phyloP scores from a whole-genome alignment of 2,797 vertebrate species.

The Vultur gryphus region DNA sequence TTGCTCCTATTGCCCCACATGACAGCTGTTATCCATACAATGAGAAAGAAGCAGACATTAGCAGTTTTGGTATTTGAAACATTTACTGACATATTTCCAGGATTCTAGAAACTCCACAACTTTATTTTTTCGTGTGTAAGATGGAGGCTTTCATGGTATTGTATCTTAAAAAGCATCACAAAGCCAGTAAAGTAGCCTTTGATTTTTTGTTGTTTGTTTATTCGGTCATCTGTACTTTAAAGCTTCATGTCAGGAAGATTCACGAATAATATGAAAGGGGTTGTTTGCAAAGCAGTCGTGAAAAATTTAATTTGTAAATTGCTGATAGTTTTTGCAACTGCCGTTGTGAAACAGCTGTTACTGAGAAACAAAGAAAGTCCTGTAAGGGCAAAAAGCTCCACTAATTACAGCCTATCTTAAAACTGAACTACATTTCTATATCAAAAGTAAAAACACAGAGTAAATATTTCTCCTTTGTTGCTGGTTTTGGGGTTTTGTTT shows the following conservation, averaged over 20 bases:
- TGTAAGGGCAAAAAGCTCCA: not conserved
- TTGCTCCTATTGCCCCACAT: not conserved
- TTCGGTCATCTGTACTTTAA: not conserved
- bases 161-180: not conserved
- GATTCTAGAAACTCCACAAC: not conserved
- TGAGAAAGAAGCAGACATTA: not conserved
- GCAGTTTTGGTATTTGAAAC: not conserved
- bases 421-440: not conserved
- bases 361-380: not conserved
- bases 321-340: not conserved
- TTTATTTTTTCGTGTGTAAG: not conserved
- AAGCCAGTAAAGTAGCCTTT: not conserved
- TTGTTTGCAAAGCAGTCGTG: not conserved
- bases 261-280: not conserved
- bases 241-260: not conserved
- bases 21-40: not conserved
- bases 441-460: not conserved
- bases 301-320: constrained; percentile 16
- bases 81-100: not conserved
- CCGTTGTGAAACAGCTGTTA: not conserved
- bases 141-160: not conserved
- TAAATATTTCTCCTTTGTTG: not conserved
- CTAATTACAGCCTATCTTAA: not conserved
- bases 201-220: not conserved
- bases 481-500: not conserved